A percentile compares a stretch with the other conserved stretches of the same genome.
These are phyloP conservation scores for Trialeurodes vaporariorum DNA, from an alignment of 1,140 invertebrate species.

Conservation along the genomic window DNA sequence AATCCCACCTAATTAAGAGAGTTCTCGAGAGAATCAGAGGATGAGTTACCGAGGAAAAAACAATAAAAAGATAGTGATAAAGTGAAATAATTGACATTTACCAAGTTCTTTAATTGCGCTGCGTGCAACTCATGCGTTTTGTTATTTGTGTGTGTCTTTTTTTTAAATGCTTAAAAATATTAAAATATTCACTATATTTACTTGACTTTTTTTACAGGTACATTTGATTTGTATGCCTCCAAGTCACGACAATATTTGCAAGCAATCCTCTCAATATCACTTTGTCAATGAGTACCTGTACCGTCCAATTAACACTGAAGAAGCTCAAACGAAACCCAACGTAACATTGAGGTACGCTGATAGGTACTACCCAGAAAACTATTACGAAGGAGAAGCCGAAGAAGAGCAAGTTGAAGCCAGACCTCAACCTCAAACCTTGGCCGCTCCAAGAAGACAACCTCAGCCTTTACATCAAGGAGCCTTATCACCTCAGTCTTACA, in stretches of 20 bases:
- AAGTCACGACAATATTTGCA: constrained; percentile 75
- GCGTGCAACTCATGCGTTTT: too few relatives aligned
- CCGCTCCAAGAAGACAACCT: constrained; percentile 15
- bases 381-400: constrained; percentile 19
- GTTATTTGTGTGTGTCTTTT: too few relatives aligned
- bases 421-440: constrained; percentile 10
- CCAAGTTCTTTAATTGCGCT: too few relatives aligned
- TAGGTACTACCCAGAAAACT: constrained; percentile 36
- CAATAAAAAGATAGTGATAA: too few relatives aligned
- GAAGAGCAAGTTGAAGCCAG: constrained; percentile 13
- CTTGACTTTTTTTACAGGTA: constrained; percentile 42
- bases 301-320: constrained; percentile 70
- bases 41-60: too few relatives aligned
- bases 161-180: too few relatives aligned
- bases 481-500: constrained; percentile 12
- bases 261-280: constrained; percentile 77
- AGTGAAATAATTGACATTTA: too few relatives aligned
- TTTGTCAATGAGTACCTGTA: constrained; percentile 89
- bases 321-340: constrained; percentile 66
- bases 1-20: too few relatives aligned
- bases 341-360: constrained; percentile 74
- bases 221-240: constrained; percentile 89
- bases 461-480: constrained; percentile 2
- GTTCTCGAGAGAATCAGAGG: too few relatives aligned
- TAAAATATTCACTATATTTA: too few relatives aligned